A percentile compares a stretch with the other conserved stretches of the same genome.
phyloP scores from a whole-genome alignment of 2,888 invertebrate species.

The Molorchus minor region DNA sequence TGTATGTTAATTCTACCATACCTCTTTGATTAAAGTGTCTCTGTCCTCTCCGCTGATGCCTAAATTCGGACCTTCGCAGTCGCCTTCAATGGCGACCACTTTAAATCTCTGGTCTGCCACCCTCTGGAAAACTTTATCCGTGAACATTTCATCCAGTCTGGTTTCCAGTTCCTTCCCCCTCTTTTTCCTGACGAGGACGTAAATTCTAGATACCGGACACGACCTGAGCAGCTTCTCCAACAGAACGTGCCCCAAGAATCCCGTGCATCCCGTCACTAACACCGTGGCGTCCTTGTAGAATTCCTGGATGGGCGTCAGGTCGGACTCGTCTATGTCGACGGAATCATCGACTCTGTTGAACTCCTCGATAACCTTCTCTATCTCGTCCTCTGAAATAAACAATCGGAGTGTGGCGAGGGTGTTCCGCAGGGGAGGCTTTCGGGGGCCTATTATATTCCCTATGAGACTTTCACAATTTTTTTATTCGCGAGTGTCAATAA shows the following conservation, averaged over 20 bases:
- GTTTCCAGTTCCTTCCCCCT: conserved; percentile 72
- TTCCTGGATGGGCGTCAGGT: conserved; percentile 51
- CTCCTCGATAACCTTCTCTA: neutral
- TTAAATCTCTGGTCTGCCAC: conserved; percentile 72
- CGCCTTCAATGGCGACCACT: conserved; percentile 67
- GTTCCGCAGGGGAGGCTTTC: no score
- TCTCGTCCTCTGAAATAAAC: no score
- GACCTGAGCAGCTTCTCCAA: conserved; percentile 70
- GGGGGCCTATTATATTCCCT: no score
- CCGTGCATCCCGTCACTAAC: conserved; percentile 65
- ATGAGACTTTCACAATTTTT: no score
- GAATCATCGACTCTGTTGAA: neutral
- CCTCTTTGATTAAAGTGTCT: conserved; percentile 24
- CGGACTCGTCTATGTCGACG: neutral
- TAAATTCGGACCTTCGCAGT: conserved; percentile 68
- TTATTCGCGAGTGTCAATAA: no score
- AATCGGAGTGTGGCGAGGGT: no score
- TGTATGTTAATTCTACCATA: conserved; percentile 7
- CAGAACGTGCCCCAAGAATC: conserved; percentile 67
- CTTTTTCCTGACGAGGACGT: conserved; percentile 67
- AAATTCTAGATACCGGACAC: conserved; percentile 67
- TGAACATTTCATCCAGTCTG: conserved; percentile 74
- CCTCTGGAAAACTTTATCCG: conserved; percentile 70
- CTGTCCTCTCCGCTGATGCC: conserved; percentile 61
- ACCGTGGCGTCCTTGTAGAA: conserved; percentile 60